These are phyloP conservation scores for Drosophila micromelanica DNA, from an alignment of 1,140 invertebrate species.

Conservation along the genomic window DNA sequence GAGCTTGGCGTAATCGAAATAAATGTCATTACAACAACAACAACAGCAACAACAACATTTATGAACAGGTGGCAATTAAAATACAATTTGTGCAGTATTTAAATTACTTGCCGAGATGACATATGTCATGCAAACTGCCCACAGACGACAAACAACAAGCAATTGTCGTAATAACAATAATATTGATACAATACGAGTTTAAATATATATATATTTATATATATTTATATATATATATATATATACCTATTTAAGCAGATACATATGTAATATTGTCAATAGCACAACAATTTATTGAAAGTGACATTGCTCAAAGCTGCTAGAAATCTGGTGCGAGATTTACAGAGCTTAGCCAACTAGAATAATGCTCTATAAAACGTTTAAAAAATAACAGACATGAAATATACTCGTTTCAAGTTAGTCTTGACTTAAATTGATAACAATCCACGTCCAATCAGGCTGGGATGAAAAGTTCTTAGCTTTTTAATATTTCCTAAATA, in stretches of 20 bases:
- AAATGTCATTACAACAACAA: conserved; percentile 67
- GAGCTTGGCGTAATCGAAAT: conserved; percentile 63
- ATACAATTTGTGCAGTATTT: conserved; percentile 77
- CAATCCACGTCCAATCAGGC: too few species aligned
- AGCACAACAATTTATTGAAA: conserved; percentile 39
- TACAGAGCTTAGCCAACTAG: background rate
- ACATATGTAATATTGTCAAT: conserved; percentile 30
- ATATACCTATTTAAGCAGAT: background rate
- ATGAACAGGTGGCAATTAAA: conserved; percentile 75
- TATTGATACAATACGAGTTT: conserved; percentile 37
- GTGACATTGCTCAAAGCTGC: conserved; percentile 27
- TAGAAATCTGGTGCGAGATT: background rate
- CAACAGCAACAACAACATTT: conserved; percentile 19
- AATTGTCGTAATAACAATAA: conserved; percentile 25
- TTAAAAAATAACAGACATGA: background rate
- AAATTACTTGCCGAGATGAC: conserved; percentile 73
- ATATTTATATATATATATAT: conserved; percentile 5
- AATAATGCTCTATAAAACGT: background rate
- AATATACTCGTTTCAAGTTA: background rate
- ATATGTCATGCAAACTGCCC: conserved; percentile 70
- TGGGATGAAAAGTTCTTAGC: too few species aligned
- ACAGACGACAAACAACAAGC: conserved; percentile 38
- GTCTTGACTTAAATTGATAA: too few species aligned
- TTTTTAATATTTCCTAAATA: too few species aligned
- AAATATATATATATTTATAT: background rate